Percentiles rank a stretch among this genome's conserved stretches.
These are phyloP conservation scores for Acanthurus tractus DNA, from an alignment of 2,797 vertebrate genomes.

Conservation along the genomic window DNA sequence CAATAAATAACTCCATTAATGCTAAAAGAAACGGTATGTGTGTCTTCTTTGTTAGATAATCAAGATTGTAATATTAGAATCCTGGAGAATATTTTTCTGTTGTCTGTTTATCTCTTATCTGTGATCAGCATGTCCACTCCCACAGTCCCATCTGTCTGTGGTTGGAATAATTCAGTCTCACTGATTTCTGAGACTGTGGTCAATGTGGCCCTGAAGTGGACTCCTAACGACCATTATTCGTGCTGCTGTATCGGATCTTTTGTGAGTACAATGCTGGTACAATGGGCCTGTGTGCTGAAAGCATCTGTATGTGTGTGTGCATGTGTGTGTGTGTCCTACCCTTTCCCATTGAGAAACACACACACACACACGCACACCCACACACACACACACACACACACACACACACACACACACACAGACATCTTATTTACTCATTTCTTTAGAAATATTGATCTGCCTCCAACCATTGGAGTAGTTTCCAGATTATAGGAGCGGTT, in stretches of 20 bases:
- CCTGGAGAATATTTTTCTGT: background rate
- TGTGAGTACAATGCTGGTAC: slow-evolving; percentile 21
- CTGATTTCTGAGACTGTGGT: slow-evolving; percentile 31
- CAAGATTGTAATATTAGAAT: slow-evolving; percentile 1
- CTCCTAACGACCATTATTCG: slow-evolving; percentile 33
- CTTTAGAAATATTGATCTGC: slow-evolving; percentile 55
- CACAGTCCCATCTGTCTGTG: slow-evolving; percentile 10
- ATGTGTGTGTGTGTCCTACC: background rate
- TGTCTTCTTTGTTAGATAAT: background rate
- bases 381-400: background rate
- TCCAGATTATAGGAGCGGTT: background rate
- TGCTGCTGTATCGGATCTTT: slow-evolving; percentile 37
- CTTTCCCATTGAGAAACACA: too few relatives aligned
- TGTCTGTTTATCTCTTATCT: background rate
- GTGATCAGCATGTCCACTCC: slow-evolving; percentile 27
- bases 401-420: background rate
- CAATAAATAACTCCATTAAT: background rate
- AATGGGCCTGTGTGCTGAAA: background rate
- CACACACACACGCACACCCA: too few relatives aligned
- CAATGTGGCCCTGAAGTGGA: slow-evolving; percentile 52
- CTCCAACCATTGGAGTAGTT: slow-evolving; percentile 6
- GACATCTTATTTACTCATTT: slow-evolving; percentile 34
- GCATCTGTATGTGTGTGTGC: background rate
- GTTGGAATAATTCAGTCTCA: slow-evolving; percentile 55
- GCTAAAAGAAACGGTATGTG: background rate